These are phyloP conservation scores for Drosophila sp. DNA, from an alignment of 1,140 invertebrate genomes.

Conservation along the genomic window DNA sequence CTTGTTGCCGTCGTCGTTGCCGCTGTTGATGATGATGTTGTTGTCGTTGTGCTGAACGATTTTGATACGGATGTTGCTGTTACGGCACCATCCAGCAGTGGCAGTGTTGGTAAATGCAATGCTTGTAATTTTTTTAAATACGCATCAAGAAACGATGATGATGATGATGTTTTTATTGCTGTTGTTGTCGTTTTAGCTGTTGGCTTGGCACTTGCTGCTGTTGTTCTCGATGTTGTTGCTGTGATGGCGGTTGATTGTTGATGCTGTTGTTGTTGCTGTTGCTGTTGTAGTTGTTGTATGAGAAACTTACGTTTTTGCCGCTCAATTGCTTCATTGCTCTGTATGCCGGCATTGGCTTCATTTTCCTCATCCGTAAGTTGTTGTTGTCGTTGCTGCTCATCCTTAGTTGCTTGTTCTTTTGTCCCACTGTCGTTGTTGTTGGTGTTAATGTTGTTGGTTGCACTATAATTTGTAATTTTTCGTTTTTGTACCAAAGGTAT, in stretches of 20 bases:
- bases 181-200: constrained; percentile 24
- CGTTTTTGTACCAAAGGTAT: constrained; percentile 73
- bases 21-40: constrained; percentile 44
- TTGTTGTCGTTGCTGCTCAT: constrained; percentile 50
- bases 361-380: constrained; percentile 64
- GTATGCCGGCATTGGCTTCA: constrained; percentile 73
- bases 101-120: constrained; percentile 68
- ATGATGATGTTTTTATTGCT: constrained; percentile 54
- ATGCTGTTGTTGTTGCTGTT: constrained; percentile 52
- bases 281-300: constrained; percentile 53
- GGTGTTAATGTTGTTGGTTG: constrained; percentile 59
- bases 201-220: constrained; percentile 30
- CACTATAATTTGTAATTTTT: constrained; percentile 81
- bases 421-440: constrained; percentile 40
- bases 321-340: constrained; percentile 82
- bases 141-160: constrained; percentile 70
- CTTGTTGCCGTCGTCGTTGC: constrained; percentile 32
- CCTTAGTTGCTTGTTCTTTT: constrained; percentile 39
- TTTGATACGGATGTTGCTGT: constrained; percentile 69
- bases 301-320: constrained; percentile 82
- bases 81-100: constrained; percentile 63
- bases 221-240: constrained; percentile 48
- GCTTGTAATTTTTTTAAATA: constrained; percentile 80
- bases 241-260: constrained; percentile 40
- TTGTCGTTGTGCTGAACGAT: constrained; percentile 53